Conservation (phyloP, 2,797 vertebrate species). For the Lacerta viridis region DNA sequence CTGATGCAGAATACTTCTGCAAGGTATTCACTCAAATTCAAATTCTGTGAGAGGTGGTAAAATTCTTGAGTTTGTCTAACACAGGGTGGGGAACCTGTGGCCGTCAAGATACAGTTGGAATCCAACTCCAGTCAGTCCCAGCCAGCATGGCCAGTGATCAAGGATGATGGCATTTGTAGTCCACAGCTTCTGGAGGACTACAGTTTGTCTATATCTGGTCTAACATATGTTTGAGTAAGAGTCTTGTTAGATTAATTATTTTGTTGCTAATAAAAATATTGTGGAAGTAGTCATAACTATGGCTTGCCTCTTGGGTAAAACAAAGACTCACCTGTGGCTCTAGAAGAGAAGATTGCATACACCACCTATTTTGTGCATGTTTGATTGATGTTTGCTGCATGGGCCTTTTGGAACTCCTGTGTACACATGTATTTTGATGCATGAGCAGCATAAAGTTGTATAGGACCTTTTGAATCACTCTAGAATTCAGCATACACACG, state of each 20-base stretch:
- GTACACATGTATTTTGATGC: neutral
- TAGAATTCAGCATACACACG: neutral
- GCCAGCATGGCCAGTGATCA: no score
- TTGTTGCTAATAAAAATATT: slow-evolving; percentile 13
- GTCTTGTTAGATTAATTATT: slow-evolving; percentile 16
- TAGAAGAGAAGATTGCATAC: neutral
- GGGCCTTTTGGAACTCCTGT: slow-evolving; percentile 7
- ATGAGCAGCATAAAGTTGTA: neutral
- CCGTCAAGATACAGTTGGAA: no score
- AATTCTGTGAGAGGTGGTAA: neutral
- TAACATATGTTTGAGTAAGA: neutral
- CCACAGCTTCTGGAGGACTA: no score
- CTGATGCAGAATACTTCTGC: neutral
- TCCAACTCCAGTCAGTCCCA: no score
- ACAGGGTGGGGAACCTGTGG: no score
- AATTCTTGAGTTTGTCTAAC: neutral
- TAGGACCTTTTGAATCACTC: slow-evolving; percentile 28
- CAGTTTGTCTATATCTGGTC: neutral
- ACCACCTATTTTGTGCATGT: neutral
- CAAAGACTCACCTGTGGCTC: neutral
- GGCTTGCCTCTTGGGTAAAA: neutral
- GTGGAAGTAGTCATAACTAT: neutral
- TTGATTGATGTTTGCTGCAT: slow-evolving; percentile 12
- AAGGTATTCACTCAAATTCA: neutral
- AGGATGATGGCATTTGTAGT: no score